These are phyloP conservation scores for Eremobia ochroleuca DNA, from an alignment of 2,888 invertebrate species.

Conservation along the genomic window DNA sequence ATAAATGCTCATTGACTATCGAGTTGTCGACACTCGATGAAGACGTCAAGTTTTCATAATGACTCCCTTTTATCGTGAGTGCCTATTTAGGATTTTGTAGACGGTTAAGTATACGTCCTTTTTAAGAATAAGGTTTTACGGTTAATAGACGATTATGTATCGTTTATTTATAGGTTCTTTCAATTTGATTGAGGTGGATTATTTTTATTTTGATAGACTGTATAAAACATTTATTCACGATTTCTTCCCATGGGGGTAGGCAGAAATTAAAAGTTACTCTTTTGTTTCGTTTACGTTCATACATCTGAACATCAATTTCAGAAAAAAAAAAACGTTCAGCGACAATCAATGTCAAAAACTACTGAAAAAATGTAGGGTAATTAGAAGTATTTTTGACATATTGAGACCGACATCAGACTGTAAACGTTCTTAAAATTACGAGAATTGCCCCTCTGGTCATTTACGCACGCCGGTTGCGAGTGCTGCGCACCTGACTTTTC, in stretches of 20 bases:
- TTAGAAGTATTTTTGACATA: not conserved
- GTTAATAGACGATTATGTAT: not conserved
- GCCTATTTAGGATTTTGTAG: slow-evolving; percentile 19
- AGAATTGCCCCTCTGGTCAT: not conserved
- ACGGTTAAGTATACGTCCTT: slow-evolving; percentile 6
- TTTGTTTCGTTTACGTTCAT: not conserved
- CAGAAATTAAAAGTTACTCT: not conserved
- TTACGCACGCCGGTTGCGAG: not conserved
- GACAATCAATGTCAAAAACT: not conserved
- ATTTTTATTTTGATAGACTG: not conserved
- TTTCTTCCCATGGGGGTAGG: too few relatives aligned
- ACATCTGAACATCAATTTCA: too few relatives aligned
- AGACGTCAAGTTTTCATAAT: slow-evolving; percentile 66
- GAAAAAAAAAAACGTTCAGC: not conserved
- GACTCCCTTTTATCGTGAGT: slow-evolving; percentile 45
- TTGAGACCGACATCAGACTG: not conserved
- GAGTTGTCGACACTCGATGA: slow-evolving; percentile 60
- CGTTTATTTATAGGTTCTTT: not conserved
- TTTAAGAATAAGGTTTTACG: slow-evolving; percentile 1
- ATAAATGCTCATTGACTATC: slow-evolving; percentile 69
- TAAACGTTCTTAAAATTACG: not conserved
- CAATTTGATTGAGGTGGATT: not conserved
- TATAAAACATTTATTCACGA: not conserved
- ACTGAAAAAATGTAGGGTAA: not conserved
- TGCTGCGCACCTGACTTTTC: not conserved